Conservation (phyloP, 2,113 vertebrate species). For the Speoplatyrhinus poulsoni region DNA sequence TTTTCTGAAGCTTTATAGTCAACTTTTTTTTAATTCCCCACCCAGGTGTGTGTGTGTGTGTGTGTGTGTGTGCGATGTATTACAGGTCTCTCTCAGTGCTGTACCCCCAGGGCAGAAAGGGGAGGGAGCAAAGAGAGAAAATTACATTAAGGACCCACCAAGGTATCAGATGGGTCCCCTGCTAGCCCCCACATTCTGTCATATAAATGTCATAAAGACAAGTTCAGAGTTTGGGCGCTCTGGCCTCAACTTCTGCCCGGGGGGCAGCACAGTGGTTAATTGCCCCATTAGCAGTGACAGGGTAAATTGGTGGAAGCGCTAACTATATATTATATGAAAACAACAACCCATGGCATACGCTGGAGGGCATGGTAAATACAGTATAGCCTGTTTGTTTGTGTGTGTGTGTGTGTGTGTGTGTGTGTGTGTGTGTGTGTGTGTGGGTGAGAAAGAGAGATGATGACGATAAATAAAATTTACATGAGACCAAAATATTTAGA, state of each 20-base stretch:
- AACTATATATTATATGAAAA: constrained; percentile 74
- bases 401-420: constrained; percentile 21
- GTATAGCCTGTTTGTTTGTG: constrained; percentile 18
- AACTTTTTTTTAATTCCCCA: too few relatives aligned
- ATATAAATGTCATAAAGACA: constrained; percentile 74
- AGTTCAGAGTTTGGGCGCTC: constrained; percentile 66
- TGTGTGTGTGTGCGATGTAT: constrained; percentile 59
- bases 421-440: constrained; percentile 9
- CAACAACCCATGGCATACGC: constrained; percentile 72
- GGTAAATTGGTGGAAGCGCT: constrained; percentile 73
- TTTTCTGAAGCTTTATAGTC: constrained; percentile 20
- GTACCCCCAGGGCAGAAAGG: constrained; percentile 57
- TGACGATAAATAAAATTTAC: not conserved
- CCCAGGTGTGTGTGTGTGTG: not conserved
- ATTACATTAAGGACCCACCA: constrained; percentile 71
- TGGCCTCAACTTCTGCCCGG: constrained; percentile 56
- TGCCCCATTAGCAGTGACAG: constrained; percentile 75
- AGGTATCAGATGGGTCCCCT: constrained; percentile 71
- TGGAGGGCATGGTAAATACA: constrained; percentile 57
- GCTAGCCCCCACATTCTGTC: constrained; percentile 65
- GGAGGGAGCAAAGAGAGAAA: constrained; percentile 48
- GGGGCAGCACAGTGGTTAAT: constrained; percentile 68
- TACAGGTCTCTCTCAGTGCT: constrained; percentile 49
- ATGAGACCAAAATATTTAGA: constrained; percentile 29
- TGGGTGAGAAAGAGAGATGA: not conserved